Conservation (phyloP, 2,888 invertebrate genomes). For the Netelia fuscicornis region DNA sequence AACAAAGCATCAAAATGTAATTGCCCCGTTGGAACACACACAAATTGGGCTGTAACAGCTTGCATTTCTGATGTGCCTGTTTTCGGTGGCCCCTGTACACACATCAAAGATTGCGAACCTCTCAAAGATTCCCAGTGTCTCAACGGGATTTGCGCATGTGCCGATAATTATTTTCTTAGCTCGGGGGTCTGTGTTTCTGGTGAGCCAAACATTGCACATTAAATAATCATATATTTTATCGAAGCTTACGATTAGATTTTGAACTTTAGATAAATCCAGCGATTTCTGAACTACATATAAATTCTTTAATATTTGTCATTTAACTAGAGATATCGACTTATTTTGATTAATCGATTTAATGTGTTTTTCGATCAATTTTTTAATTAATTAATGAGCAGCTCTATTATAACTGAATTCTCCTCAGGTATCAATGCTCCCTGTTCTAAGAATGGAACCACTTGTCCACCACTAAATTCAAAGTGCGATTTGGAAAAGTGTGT, state of each 20-base stretch:
- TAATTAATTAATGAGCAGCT: not conserved
- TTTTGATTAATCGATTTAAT: not conserved
- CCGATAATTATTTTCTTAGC: constrained; percentile 62
- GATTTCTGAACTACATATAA: not conserved
- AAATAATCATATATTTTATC: not conserved
- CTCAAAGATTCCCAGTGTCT: constrained; percentile 63
- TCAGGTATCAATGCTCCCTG: constrained; percentile 73
- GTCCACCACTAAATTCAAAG: constrained; percentile 64
- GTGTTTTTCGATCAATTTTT: not conserved
- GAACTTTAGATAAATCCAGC: not conserved
- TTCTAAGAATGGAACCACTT: constrained; percentile 37
- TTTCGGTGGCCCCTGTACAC: constrained; percentile 71
- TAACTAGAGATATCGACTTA: no score
- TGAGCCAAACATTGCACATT: constrained; percentile 47
- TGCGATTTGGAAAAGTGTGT: constrained; percentile 69
- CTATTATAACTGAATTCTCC: not conserved
- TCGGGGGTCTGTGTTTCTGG: constrained; percentile 71
- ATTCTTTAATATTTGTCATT: not conserved
- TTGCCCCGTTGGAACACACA: constrained; percentile 71
- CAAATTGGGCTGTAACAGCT: constrained; percentile 63
- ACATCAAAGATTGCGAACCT: constrained; percentile 66
- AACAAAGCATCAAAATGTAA: constrained; percentile 65
- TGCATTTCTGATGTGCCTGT: constrained; percentile 69
- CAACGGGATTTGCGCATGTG: constrained; percentile 68
- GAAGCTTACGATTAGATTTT: not conserved